Conservation (phyloP, 53 echinoderm and acorn worm species). For the Mesocentrotus franciscanus region DNA sequence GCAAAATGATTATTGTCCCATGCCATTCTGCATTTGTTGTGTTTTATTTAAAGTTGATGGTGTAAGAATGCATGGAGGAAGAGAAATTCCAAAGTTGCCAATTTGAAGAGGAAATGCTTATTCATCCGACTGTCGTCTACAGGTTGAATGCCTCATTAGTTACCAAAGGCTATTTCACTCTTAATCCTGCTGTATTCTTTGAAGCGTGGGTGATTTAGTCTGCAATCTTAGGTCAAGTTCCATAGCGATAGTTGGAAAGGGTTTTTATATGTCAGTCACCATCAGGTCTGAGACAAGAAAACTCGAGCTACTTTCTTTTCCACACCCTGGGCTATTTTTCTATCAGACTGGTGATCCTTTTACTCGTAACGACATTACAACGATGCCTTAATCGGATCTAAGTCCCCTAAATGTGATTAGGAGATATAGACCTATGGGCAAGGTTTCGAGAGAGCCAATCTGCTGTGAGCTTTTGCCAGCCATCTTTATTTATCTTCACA, state of each 20-base stretch:
- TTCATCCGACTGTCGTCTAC: background rate
- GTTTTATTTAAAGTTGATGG: too few species aligned
- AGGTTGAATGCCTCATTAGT: slow-evolving; percentile 12
- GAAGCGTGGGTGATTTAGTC: slow-evolving; percentile 9
- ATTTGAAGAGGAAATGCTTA: background rate
- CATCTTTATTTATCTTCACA: background rate
- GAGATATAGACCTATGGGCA: slow-evolving; percentile 24
- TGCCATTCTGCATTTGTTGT: too few species aligned
- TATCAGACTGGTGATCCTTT: slow-evolving; percentile 27
- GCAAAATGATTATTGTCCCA: too few species aligned
- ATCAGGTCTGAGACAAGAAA: slow-evolving; percentile 4
- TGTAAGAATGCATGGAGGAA: too few species aligned
- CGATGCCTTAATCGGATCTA: slow-evolving; percentile 41
- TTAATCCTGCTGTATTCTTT: background rate
- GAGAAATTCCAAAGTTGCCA: background rate
- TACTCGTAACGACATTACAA: slow-evolving; percentile 56
- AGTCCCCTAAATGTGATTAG: slow-evolving; percentile 29
- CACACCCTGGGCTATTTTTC: slow-evolving; percentile 17
- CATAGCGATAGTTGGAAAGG: background rate
- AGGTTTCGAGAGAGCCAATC: background rate
- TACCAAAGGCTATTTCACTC: background rate
- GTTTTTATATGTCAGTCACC: background rate
- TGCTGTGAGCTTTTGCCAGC: background rate
- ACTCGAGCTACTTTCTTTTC: background rate
- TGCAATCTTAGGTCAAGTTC: background rate